phyloP scores from a whole-genome alignment of 2,113 vertebrate genomes.

The Pipa parva region DNA sequence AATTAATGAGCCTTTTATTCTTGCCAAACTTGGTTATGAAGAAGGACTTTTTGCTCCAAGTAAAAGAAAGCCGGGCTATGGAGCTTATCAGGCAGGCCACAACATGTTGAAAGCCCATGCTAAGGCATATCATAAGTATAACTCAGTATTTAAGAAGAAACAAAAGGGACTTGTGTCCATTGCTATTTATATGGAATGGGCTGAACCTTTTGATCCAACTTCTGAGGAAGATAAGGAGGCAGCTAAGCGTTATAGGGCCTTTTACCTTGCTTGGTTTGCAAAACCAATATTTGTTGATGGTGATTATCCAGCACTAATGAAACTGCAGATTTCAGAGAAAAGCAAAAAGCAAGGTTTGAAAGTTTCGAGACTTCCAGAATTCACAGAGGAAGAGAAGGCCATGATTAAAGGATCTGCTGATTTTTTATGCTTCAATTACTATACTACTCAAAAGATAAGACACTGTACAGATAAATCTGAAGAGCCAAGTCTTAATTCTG shows the following conservation, averaged over 20 bases:
- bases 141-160: constrained; percentile 54
- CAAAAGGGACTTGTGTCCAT: constrained; percentile 64
- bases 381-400: constrained; percentile 64
- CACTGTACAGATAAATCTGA: constrained; percentile 39
- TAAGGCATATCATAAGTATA: constrained; percentile 71
- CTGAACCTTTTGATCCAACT: constrained; percentile 55
- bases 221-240: constrained; percentile 56
- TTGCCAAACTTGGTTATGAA: constrained; percentile 58
- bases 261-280: constrained; percentile 69
- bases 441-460: constrained; percentile 64
- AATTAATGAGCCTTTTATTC: constrained; percentile 66
- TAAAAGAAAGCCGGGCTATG: constrained; percentile 55
- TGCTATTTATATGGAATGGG: constrained; percentile 65
- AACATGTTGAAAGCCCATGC: constrained; percentile 70
- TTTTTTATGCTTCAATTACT: constrained; percentile 79
- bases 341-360: constrained; percentile 56
- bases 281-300: constrained; percentile 72
- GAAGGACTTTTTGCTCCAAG: constrained; percentile 57
- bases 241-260: constrained; percentile 56
- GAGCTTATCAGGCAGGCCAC: constrained; percentile 63
- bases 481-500: constrained; percentile 49
- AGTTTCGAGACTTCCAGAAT: constrained; percentile 59
- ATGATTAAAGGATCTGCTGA: constrained; percentile 66
- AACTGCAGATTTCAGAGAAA: constrained; percentile 55
- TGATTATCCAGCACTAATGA: constrained; percentile 72